phyloP scores from a whole-genome alignment of 1,140 invertebrate species.

The Drosophila yakuba region DNA sequence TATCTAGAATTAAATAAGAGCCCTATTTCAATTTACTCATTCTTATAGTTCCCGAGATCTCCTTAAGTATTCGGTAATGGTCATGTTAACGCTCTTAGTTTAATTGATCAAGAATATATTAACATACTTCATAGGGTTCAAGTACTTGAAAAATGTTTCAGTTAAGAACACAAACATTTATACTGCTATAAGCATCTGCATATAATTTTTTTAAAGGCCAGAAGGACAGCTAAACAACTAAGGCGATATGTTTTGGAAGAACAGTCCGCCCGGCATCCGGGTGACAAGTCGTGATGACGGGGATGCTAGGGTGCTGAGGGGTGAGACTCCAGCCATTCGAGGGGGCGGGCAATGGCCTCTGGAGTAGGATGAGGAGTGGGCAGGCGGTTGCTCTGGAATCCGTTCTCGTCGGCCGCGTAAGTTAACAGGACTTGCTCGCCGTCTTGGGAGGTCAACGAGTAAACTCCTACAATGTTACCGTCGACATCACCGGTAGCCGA shows the following conservation, averaged over 20 bases:
- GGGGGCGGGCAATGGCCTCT: constrained; percentile 86
- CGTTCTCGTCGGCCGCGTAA: constrained; percentile 85
- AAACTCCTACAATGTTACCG: constrained; percentile 85
- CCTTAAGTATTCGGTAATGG: too few relatives aligned
- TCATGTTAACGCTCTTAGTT: too few relatives aligned
- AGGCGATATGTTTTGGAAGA: constrained; percentile 10
- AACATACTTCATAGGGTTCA: too few relatives aligned
- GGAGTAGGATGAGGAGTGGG: constrained; percentile 90
- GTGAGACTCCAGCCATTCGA: constrained; percentile 39
- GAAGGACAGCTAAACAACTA: constrained; percentile 37
- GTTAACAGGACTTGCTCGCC: too few relatives aligned
- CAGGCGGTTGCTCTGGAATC: constrained; percentile 86
- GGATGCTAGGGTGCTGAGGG: constrained; percentile 21
- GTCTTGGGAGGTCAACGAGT: constrained; percentile 86
- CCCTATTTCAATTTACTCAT: too few relatives aligned
- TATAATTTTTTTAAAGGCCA: constrained; percentile 44
- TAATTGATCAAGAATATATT: not conserved
- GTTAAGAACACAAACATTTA: not conserved
- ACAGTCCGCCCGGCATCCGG: constrained; percentile 32
- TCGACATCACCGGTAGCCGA: constrained; percentile 66
- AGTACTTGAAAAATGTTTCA: not conserved
- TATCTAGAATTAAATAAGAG: too few relatives aligned
- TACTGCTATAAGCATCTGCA: constrained; percentile 47
- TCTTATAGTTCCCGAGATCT: too few relatives aligned
- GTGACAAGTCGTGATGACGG: constrained; percentile 15